Conservation (phyloP, 2,113 vertebrate species). For the Limanda limanda region DNA sequence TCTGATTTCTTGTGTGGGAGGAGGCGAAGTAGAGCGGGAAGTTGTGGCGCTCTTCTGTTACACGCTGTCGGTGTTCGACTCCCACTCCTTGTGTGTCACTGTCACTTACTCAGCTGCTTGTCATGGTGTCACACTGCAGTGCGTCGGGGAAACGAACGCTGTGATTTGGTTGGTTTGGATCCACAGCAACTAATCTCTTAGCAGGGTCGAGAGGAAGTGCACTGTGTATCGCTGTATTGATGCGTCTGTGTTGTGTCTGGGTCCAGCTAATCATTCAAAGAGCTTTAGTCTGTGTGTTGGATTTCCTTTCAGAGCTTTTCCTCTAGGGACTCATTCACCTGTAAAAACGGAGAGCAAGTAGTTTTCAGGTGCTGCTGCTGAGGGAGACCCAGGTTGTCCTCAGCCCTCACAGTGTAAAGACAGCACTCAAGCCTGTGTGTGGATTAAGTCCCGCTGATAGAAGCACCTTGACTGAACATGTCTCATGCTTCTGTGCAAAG, state of each 20-base stretch:
- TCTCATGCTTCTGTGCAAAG: constrained; percentile 33
- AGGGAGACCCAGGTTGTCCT: too few relatives aligned
- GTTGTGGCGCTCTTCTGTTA: constrained; percentile 39
- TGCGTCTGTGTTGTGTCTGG: constrained; percentile 22
- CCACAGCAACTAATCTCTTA: constrained; percentile 2
- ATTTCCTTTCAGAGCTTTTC: not conserved
- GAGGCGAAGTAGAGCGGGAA: not conserved
- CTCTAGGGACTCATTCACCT: constrained; percentile 21
- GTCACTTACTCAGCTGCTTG: constrained; percentile 43
- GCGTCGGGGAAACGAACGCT: not conserved
- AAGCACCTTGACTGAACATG: constrained; percentile 25
- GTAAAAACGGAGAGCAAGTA: not conserved
- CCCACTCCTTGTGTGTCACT: constrained; percentile 15
- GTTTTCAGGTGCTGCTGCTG: constrained; percentile 14
- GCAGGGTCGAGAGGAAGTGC: constrained; percentile 1
- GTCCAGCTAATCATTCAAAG: constrained; percentile 11
- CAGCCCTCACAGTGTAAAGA: not conserved
- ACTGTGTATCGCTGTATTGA: not conserved
- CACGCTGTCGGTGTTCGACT: constrained; percentile 16
- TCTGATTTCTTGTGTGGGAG: constrained; percentile 47
- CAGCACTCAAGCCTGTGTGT: not conserved
- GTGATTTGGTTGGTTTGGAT: constrained; percentile 20
- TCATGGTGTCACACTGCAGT: constrained; percentile 13
- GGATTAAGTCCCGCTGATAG: constrained; percentile 3
- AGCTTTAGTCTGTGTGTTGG: not conserved